phyloP scores from a whole-genome alignment of 2,797 vertebrate genomes.

The Nasua narica region DNA sequence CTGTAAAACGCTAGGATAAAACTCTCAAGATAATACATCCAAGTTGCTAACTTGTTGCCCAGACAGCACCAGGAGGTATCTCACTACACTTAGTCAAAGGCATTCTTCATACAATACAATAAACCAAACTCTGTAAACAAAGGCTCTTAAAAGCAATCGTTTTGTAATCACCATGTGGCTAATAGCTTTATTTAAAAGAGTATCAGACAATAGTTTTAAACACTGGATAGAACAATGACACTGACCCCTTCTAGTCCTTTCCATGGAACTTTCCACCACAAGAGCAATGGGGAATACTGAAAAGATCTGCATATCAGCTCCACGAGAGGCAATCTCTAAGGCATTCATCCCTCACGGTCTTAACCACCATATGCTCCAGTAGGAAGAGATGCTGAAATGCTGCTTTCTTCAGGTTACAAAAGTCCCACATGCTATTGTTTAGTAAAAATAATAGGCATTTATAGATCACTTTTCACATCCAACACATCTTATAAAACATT shows the following conservation, averaged over 20 bases:
- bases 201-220: slow-evolving; percentile 57
- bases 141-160: slow-evolving; percentile 60
- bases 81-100: slow-evolving; percentile 58
- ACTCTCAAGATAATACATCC: slow-evolving; percentile 58
- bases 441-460: slow-evolving; percentile 75
- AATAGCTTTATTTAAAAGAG: slow-evolving; percentile 73
- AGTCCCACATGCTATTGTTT: slow-evolving; percentile 62
- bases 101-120: slow-evolving; percentile 64
- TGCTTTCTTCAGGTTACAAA: slow-evolving; percentile 75
- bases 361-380: slow-evolving; percentile 67
- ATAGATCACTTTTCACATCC: slow-evolving; percentile 70
- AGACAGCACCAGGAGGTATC: slow-evolving; percentile 67
- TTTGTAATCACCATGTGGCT: slow-evolving; percentile 62
- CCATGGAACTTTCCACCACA: slow-evolving; percentile 28
- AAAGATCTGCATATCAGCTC: slow-evolving; percentile 41
- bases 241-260: slow-evolving; percentile 32
- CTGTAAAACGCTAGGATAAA: slow-evolving; percentile 52
- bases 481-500: slow-evolving; percentile 65
- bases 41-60: slow-evolving; percentile 61
- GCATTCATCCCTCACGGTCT: slow-evolving; percentile 40
- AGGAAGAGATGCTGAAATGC: slow-evolving; percentile 64
- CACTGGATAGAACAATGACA: slow-evolving; percentile 35
- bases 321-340: slow-evolving; percentile 48
- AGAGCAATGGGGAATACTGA: slow-evolving; percentile 47
- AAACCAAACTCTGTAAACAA: slow-evolving; percentile 67